These are phyloP conservation scores for Paedocypris sp. DNA, from an alignment of 2,113 vertebrate genomes.

Conservation along the genomic window DNA sequence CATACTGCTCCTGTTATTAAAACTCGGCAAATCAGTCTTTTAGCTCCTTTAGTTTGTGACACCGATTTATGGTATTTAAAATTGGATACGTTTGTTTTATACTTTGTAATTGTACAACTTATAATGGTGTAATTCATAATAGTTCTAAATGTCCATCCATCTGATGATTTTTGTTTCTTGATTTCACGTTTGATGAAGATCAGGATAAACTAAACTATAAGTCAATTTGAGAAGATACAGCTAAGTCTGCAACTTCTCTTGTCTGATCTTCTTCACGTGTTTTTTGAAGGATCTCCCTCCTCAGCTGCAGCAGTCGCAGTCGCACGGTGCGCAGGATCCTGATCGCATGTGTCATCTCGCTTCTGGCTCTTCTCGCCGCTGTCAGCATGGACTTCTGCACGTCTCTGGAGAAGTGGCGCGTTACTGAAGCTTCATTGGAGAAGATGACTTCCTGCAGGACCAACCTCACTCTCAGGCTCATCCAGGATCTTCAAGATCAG, in stretches of 20 bases:
- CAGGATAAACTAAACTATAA: not conserved
- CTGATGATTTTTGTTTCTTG: too few relatives aligned
- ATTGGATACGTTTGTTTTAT: too few relatives aligned
- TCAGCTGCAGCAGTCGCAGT: constrained; percentile 39
- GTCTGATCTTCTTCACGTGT: not conserved
- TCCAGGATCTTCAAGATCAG: constrained; percentile 57
- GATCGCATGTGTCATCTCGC: constrained; percentile 61
- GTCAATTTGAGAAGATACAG: not conserved
- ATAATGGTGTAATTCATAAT: too few relatives aligned
- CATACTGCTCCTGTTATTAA: too few relatives aligned
- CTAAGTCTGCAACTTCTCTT: not conserved
- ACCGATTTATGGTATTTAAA: too few relatives aligned
- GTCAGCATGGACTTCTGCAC: constrained; percentile 61
- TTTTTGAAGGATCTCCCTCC: constrained; percentile 47
- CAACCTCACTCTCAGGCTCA: constrained; percentile 42
- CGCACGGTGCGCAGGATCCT: constrained; percentile 60
- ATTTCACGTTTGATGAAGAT: too few relatives aligned
- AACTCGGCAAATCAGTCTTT: too few relatives aligned
- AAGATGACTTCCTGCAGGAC: constrained; percentile 63
- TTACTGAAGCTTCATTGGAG: constrained; percentile 50
- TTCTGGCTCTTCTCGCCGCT: constrained; percentile 64
- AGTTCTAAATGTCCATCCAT: too few relatives aligned
- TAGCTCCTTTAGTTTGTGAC: too few relatives aligned
- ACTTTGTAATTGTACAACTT: too few relatives aligned
- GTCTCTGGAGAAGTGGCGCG: constrained; percentile 53